Base-by-base conservation (phyloP, 1,140 invertebrate genomes). In the Asobara japonica region DNA sequence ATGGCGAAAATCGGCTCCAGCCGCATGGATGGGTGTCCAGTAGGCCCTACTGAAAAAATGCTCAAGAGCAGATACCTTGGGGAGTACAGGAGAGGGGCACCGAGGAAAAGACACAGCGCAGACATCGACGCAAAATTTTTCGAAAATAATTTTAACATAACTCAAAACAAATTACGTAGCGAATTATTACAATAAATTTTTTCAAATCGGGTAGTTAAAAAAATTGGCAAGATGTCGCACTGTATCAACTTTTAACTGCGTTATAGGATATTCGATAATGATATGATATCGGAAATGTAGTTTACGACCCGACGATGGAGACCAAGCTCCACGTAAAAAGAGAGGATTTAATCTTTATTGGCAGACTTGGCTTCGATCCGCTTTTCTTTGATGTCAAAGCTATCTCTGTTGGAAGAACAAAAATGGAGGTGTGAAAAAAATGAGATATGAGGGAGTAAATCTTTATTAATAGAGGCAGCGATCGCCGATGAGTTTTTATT, bases 381-480 rank as follows among this genome's bases (percentile, higher is more conserved):
- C 60, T 62, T 30, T 62, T 62, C 60, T 30, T 56, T 62, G 60
- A 62, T 62, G 38, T 68, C 69, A 64, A 76, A 73, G 70, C 73
- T 74, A 71, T 74, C 75, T 69, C 51, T 27, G 29, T 62, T 62
- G 51, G 56, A 33, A 22, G 33, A 36, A 69, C n/a, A 69, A 33
- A 60, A 13, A 25, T 25, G 30, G 31, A 33, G 25, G 67, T 31
- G 38, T 31, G n/a, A 38, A 22, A 56, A 60, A 56, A 41, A 25
- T 22, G 56, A 31, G 41, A 30, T 11, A 27, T 30, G 31, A 3
- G 41, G 16, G 20, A 56, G 29, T 61, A 65, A 76, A 72, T 71
- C 74, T 65, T 71, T 71, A 73, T 76, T 78, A 76, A 78, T 78
- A 74, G 76, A 78, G 76, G 64, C 74, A 78, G 76, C 74, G 74